A percentile compares a stretch with the other conserved stretches of the same genome.
Evolutionary conservation across 2,113 vertebrate species (phyloP).

Genomic region (Macquaria ambigua): DNA sequence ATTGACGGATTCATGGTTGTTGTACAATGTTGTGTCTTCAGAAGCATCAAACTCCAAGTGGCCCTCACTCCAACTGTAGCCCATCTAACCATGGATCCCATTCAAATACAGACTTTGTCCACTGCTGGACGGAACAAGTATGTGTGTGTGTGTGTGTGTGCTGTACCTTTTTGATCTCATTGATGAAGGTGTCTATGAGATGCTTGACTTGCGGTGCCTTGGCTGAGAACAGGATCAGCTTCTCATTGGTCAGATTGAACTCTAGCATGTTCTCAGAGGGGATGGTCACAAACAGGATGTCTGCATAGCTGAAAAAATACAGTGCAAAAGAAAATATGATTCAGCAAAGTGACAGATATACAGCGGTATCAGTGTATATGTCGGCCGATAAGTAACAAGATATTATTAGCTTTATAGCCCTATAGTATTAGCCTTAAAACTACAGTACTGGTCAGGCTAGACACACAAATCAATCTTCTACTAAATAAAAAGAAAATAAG

Average conservation of each 20-base stretch:
- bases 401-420: neutral
- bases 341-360: neutral
- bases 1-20: neutral
- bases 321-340: neutral
- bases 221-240: constrained; percentile 97
- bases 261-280: constrained; percentile 97
- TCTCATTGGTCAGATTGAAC: constrained; percentile 94
- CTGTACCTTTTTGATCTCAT: constrained; percentile 93
- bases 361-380: too few relatives aligned
- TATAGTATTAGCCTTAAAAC: neutral
- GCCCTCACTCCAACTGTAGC: neutral
- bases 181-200: constrained; percentile 94
- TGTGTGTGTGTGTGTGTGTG: neutral
- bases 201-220: constrained; percentile 93
- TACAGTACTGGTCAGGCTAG: neutral
- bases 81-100: neutral
- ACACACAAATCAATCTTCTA: neutral
- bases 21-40: neutral
- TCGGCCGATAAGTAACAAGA: neutral
- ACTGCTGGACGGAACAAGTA: neutral
- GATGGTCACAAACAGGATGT: constrained; percentile 95
- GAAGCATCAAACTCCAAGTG: neutral
- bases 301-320: constrained; percentile 87
- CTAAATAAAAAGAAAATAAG: neutral
- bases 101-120: neutral